phyloP scores from a whole-genome alignment of 2,888 invertebrate species.

The Falcaria lacertinaria region DNA sequence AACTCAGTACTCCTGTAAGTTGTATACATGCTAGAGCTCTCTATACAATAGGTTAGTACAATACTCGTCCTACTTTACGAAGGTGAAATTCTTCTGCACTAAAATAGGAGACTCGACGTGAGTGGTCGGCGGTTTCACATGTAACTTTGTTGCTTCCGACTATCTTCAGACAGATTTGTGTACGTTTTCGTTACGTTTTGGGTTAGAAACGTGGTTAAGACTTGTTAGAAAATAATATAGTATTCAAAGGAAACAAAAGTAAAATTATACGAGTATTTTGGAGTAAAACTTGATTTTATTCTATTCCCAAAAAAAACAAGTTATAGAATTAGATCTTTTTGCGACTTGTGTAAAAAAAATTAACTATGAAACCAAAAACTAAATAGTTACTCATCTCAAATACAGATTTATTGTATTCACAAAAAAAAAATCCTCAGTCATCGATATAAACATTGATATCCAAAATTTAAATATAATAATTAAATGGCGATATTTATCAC shows the following conservation, averaged over 20 bases:
- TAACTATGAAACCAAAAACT: no score
- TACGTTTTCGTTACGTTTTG: not conserved
- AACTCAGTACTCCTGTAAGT: not conserved
- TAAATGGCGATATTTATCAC: conserved; percentile 20
- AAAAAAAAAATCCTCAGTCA: no score
- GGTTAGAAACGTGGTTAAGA: not conserved
- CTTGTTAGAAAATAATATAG: no score
- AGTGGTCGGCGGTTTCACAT: conserved; percentile 1
- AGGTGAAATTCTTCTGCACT: conserved; percentile 15
- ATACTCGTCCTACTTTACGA: conserved; percentile 20
- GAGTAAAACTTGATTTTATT: no score
- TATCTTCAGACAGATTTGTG: not conserved
- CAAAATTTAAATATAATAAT: conserved; percentile 1
- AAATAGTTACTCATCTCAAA: no score
- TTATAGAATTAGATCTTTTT: no score
- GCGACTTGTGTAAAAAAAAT: no score
- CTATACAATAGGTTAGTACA: not conserved
- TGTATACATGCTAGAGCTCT: not conserved
- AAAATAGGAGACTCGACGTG: not conserved
- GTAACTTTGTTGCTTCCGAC: conserved; percentile 2
- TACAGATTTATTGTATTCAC: no score
- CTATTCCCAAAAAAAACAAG: no score
- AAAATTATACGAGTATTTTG: no score
- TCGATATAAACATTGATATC: no score
- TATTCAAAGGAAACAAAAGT: no score